Conservation (phyloP, 2,797 vertebrate species). For the Sylvia borin region DNA sequence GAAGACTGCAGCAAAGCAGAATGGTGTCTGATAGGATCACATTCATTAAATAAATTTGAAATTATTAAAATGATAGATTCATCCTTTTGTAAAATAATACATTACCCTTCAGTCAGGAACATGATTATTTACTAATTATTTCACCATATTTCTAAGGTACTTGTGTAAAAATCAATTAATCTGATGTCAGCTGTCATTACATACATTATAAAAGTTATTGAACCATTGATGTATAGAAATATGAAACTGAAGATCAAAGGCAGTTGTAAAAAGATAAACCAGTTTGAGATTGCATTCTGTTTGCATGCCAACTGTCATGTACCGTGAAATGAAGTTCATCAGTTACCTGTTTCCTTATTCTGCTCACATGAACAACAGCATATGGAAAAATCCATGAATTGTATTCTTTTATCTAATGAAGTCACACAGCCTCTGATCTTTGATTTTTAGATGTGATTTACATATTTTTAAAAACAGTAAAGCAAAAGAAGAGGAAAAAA, state of each 20-base stretch:
- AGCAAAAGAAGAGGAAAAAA: not conserved
- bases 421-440: not conserved
- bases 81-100: not conserved
- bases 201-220: not conserved
- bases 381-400: not conserved
- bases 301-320: not conserved
- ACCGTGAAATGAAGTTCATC: not conserved
- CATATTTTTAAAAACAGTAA: not conserved
- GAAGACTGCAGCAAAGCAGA: not conserved
- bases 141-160: not conserved
- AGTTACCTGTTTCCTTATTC: not conserved
- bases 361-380: not conserved
- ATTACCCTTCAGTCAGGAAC: not conserved
- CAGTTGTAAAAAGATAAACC: not conserved
- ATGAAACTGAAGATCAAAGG: not conserved
- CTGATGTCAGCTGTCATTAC: not conserved
- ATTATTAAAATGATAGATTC: not conserved
- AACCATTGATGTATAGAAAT: not conserved
- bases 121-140: constrained; percentile 12
- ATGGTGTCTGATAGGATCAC: not conserved
- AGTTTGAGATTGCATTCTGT: not conserved
- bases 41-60: not conserved
- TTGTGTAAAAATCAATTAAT: constrained; percentile 9
- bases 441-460: not conserved
- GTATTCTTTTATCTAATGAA: not conserved